A percentile compares a stretch with the other conserved stretches of the same genome.
Evolutionary conservation across 2,797 vertebrate genomes (phyloP).

Genomic region (Lepus townsendii): DNA sequence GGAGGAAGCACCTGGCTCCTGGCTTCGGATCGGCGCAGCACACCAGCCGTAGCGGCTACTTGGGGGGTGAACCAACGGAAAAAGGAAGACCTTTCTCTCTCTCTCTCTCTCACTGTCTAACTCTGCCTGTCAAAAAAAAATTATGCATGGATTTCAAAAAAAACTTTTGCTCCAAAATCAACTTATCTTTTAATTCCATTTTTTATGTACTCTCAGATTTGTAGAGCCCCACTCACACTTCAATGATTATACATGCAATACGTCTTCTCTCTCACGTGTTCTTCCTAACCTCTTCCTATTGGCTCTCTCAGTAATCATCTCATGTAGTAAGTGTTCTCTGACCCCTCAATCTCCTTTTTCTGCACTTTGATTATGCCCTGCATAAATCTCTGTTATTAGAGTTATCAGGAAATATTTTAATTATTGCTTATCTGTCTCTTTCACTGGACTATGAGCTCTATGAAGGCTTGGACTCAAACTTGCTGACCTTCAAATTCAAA

Average conservation of each 20-base stretch:
- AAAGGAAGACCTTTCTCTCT: no score
- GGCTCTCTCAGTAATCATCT: constrained; percentile 50
- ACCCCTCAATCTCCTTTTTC: constrained; percentile 28
- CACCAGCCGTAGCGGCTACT: no score
- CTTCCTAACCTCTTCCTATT: constrained; percentile 3
- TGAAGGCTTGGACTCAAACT: constrained; percentile 31
- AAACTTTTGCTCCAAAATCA: no score
- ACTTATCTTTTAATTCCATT: no score
- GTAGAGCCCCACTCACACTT: background rate
- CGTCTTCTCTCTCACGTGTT: constrained; percentile 7
- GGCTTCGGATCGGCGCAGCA: no score
- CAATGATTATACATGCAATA: background rate
- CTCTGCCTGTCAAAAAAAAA: no score
- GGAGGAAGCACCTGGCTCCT: no score
- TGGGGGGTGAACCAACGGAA: no score
- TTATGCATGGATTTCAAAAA: no score
- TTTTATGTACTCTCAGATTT: background rate
- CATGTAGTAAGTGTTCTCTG: constrained; percentile 53
- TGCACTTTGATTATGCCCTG: constrained; percentile 38
- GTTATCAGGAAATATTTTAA: constrained; percentile 58
- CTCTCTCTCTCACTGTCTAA: no score
- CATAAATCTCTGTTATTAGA: constrained; percentile 34
- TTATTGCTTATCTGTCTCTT: constrained; percentile 68
- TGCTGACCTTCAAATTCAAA: constrained; percentile 45
- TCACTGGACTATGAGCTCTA: constrained; percentile 72